These are phyloP conservation scores for Cuculus canorus DNA, from an alignment of 2,797 vertebrate genomes.

Conservation along the genomic window DNA sequence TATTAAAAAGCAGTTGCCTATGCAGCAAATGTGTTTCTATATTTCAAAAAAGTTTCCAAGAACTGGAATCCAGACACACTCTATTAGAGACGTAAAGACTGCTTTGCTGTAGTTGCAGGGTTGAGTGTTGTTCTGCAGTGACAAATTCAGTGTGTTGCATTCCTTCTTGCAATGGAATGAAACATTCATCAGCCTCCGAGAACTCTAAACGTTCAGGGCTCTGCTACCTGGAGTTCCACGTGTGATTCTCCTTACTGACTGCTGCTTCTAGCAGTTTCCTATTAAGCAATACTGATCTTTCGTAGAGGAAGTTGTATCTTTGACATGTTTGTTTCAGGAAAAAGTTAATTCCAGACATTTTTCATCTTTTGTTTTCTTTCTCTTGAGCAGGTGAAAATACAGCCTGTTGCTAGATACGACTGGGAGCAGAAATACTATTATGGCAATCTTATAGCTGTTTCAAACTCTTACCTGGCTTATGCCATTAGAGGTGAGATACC, in stretches of 20 bases:
- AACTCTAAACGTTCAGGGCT: not conserved
- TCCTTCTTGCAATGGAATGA: not conserved
- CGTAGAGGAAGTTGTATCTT: not conserved
- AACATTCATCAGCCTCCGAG: not conserved
- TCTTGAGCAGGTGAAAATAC: constrained; percentile 92
- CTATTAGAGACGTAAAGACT: not conserved
- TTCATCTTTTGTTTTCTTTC: not conserved
- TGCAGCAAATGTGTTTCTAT: not conserved
- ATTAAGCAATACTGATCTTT: not conserved
- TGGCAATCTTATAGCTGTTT: constrained; percentile 96
- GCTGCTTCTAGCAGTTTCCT: not conserved
- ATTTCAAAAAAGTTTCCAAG: not conserved
- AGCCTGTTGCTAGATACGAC: constrained; percentile 97
- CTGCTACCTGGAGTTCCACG: not conserved
- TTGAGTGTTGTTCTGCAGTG: not conserved
- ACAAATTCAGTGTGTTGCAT: not conserved
- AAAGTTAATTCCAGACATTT: not conserved
- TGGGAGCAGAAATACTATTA: constrained; percentile 99
- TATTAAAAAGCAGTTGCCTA: not conserved
- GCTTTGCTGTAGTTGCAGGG: not conserved
- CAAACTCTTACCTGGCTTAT: constrained; percentile 95
- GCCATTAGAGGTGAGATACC: constrained; percentile 91
- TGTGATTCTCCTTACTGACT: not conserved
- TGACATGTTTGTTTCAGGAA: not conserved
- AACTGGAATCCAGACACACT: not conserved